Percentiles rank a stretch among this genome's conserved stretches.
Evolutionary conservation across 2,113 vertebrate genomes (phyloP).

Genomic region (Cyanistes caeruleus): DNA sequence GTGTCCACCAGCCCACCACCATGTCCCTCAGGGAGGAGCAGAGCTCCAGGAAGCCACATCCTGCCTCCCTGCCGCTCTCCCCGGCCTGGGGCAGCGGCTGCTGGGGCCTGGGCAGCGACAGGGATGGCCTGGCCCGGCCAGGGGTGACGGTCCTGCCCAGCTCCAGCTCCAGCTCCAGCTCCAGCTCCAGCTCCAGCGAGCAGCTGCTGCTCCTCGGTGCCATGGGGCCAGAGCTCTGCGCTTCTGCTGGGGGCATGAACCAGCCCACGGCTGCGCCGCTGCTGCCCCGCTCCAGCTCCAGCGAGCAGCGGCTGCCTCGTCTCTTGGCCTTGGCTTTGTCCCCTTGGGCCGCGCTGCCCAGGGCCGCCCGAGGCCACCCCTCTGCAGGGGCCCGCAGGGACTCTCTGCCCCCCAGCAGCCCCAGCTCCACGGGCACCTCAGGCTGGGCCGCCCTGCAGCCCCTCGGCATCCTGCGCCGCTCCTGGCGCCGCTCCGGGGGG

Average conservation of each 20-base stretch:
- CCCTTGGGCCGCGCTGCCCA: rapidly evolving
- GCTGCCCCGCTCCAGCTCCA: neutral
- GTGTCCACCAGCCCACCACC: rapidly evolving
- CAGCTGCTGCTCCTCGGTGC: rapidly evolving
- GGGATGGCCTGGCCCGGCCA: rapidly evolving
- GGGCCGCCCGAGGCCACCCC: rapidly evolving
- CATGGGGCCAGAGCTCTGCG: rapidly evolving
- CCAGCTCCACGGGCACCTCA: rapidly evolving
- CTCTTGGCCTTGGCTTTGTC: neutral
- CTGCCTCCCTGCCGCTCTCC: rapidly evolving
- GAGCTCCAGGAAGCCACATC: neutral
- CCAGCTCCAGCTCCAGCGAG: rapidly evolving
- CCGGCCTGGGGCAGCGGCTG: neutral
- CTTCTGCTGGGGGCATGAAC: neutral
- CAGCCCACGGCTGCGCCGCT: neutral
- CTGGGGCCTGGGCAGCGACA: neutral
- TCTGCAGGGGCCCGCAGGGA: rapidly evolving
- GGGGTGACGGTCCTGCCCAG: rapidly evolving
- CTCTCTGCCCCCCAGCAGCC: neutral
- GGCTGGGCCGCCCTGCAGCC: neutral
- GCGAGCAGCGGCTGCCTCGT: too few relatives aligned
- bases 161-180: rapidly evolving
- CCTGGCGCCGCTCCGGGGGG: rapidly evolving
- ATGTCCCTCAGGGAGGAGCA: neutral
- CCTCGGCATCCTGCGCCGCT: neutral